These are phyloP conservation scores for Nasonia longicornis DNA, from an alignment of 1,140 invertebrate genomes.

Conservation along the genomic window DNA sequence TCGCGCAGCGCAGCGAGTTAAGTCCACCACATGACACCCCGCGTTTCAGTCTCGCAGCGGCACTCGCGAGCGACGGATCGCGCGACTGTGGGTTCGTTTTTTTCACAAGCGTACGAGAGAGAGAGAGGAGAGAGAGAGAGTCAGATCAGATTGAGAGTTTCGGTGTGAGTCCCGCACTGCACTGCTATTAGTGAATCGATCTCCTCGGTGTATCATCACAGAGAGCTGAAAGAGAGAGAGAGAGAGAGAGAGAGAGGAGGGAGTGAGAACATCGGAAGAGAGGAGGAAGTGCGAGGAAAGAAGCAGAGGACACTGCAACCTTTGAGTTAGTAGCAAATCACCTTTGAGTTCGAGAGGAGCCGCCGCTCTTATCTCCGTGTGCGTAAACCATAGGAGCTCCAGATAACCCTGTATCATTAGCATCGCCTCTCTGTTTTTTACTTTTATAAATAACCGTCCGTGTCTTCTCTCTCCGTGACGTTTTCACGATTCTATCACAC, in stretches of 20 bases:
- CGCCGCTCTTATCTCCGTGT: not conserved
- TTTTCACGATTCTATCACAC: not conserved
- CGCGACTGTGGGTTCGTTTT: conserved; percentile 26
- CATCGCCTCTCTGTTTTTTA: conserved; percentile 48
- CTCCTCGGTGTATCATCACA: not conserved
- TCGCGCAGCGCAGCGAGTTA: conserved; percentile 34
- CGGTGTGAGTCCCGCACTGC: no score
- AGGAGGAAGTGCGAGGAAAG: not conserved
- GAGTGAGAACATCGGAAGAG: not conserved
- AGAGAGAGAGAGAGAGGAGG: not conserved
- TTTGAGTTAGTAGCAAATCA: not conserved
- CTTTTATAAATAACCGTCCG: conserved; percentile 50
- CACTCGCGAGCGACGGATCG: conserved; percentile 58
- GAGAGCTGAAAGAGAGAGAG: not conserved
- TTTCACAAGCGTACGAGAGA: conserved; percentile 21
- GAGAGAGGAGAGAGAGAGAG: not conserved
- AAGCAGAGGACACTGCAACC: not conserved
- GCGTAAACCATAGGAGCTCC: not conserved
- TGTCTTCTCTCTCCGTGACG: conserved; percentile 21
- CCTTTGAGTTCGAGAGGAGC: not conserved
- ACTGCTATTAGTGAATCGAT: not conserved
- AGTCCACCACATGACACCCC: conserved; percentile 63
- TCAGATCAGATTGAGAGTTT: not conserved
- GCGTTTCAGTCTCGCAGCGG: conserved; percentile 66
- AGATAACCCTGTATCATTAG: conserved; percentile 19